A percentile compares a stretch with the other conserved stretches of the same genome.
Conservation (phyloP, 2,888 invertebrate species). For the Hecatera dysodea region DNA sequence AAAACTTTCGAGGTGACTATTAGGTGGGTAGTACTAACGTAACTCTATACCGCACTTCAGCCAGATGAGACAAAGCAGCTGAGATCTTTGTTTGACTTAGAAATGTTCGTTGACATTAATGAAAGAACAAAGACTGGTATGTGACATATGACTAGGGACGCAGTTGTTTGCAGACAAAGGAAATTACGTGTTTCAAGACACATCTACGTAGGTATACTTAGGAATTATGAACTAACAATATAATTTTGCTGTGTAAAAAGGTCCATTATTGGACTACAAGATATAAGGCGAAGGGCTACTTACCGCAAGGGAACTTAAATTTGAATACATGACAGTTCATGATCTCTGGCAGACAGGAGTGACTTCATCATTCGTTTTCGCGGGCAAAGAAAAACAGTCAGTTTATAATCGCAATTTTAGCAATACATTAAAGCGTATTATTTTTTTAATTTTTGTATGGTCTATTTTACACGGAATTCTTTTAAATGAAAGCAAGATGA, state of each 20-base stretch:
- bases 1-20: background rate
- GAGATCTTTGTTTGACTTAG: constrained; percentile 17
- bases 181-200: constrained; percentile 14
- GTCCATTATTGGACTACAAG: background rate
- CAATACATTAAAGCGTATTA: no score
- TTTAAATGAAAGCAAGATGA: no score
- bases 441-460: no score
- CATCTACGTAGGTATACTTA: background rate
- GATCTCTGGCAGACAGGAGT: no score
- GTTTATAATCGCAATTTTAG: no score
- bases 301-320: no score
- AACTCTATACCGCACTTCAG: background rate
- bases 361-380: no score
- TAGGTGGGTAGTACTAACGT: no score
- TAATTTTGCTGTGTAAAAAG: background rate
- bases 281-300: no score
- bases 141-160: constrained; percentile 9
- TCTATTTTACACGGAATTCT: no score
- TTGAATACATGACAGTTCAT: no score
- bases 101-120: constrained; percentile 27
- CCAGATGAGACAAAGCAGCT: constrained; percentile 2
- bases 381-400: no score
- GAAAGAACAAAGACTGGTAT: constrained; percentile 30
- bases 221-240: background rate
- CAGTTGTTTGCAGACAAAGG: constrained; percentile 37